Conservation (phyloP, 2,888 invertebrate species). For the Rhimphoctona megacephalus region DNA sequence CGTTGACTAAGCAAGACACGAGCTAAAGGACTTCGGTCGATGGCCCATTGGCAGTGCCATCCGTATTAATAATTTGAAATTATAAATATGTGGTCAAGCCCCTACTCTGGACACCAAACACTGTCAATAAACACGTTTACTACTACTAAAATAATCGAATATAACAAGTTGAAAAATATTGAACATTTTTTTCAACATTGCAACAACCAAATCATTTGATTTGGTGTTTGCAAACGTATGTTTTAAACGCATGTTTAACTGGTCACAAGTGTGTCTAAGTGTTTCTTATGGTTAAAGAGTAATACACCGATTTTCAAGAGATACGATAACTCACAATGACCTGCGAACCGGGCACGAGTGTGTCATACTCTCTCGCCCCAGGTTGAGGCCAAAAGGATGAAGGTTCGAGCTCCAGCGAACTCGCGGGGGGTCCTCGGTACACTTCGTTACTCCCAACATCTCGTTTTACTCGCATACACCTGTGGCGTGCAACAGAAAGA, state of each 20-base stretch:
- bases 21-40: too few relatives aligned
- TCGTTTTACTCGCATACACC: conserved; percentile 37
- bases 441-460: conserved; percentile 38
- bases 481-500: conserved; percentile 45
- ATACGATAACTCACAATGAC: conserved; percentile 59
- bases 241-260: conserved; percentile 8
- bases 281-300: conserved; percentile 12
- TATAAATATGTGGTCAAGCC: too few relatives aligned
- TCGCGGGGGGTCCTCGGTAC: conserved; percentile 63
- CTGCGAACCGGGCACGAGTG: conserved; percentile 62
- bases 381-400: conserved; percentile 16
- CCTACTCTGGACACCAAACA: too few relatives aligned
- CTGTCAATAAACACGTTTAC: too few relatives aligned
- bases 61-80: too few relatives aligned
- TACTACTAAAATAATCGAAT: too few relatives aligned
- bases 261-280: background rate
- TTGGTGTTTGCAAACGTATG: background rate
- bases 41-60: too few relatives aligned
- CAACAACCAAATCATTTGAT: too few relatives aligned
- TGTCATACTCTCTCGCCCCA: conserved; percentile 54
- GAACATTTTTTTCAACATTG: background rate
- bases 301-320: conserved; percentile 57
- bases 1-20: too few relatives aligned
- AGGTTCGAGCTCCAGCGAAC: conserved; percentile 35
- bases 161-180: background rate